phyloP scores from a whole-genome alignment of 2,113 vertebrate genomes.

The Stercorarius parasiticus region DNA sequence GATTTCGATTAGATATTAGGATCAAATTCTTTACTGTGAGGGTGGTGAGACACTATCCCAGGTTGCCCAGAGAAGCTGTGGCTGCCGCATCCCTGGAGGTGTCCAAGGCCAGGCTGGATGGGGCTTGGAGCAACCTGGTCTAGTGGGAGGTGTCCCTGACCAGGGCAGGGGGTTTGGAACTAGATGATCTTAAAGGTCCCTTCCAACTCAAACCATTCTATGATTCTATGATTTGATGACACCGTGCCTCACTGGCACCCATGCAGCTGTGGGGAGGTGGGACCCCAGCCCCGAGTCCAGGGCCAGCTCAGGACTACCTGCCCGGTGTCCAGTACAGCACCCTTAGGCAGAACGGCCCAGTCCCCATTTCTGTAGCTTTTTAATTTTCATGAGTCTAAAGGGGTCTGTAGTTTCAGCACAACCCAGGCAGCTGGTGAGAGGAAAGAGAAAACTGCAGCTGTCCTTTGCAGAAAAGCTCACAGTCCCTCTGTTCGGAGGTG shows the following conservation, averaged over 20 bases:
- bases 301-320: not conserved
- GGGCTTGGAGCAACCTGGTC: too few relatives aligned
- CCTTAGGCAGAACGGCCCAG: not conserved
- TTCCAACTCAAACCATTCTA: too few relatives aligned
- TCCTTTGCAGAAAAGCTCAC: not conserved
- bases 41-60: too few relatives aligned
- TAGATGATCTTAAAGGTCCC: too few relatives aligned
- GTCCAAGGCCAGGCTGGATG: too few relatives aligned
- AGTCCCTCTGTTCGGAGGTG: rapidly evolving
- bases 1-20: too few relatives aligned
- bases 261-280: not conserved
- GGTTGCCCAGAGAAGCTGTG: too few relatives aligned
- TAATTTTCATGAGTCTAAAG: not conserved
- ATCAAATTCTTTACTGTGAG: too few relatives aligned
- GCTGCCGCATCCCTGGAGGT: too few relatives aligned
- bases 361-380: not conserved
- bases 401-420: not conserved
- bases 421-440: rapidly evolving
- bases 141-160: too few relatives aligned
- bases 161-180: too few relatives aligned
- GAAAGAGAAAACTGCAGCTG: not conserved
- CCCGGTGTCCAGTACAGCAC: not conserved
- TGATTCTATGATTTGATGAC: too few relatives aligned
- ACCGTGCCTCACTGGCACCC: not conserved
- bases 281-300: rapidly evolving